Conservation (phyloP, 2,113 vertebrate genomes). For the Phylloscopus trochiloides region DNA sequence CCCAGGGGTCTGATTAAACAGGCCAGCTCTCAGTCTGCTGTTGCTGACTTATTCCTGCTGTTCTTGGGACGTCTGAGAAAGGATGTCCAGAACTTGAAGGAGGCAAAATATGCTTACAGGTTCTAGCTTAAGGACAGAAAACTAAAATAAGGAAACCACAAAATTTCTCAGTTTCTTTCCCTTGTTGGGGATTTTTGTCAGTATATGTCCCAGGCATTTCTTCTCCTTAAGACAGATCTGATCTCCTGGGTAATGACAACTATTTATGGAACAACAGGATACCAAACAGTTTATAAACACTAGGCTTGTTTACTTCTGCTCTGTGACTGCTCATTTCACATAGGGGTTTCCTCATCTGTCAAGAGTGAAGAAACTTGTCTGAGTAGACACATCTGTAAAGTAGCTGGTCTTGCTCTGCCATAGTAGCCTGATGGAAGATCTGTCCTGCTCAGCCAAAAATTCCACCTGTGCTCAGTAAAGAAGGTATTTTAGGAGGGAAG, state of each 20-base stretch:
- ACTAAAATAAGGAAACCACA: slow-evolving; percentile 5
- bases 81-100: not conserved
- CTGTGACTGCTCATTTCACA: not conserved
- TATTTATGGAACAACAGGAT: slow-evolving; percentile 38
- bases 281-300: slow-evolving; percentile 21
- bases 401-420: not conserved
- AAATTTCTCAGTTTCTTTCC: not conserved
- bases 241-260: slow-evolving; percentile 4
- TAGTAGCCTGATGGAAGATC: not conserved
- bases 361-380: not conserved
- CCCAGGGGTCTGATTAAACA: not conserved
- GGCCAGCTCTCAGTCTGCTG: not conserved
- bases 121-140: not conserved
- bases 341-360: slow-evolving; percentile 15
- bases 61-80: not conserved
- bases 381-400: not conserved
- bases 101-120: not conserved
- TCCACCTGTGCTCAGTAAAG: not conserved
- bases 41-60: not conserved
- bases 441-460: not conserved
- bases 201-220: not conserved
- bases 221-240: not conserved
- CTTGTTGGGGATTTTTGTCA: not conserved
- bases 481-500: not conserved
- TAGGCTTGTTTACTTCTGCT: slow-evolving; percentile 32